Percentiles rank a stretch among this genome's conserved stretches.
phyloP scores from a whole-genome alignment of 2,113 vertebrate species.

The Gopherus evgoodei region DNA sequence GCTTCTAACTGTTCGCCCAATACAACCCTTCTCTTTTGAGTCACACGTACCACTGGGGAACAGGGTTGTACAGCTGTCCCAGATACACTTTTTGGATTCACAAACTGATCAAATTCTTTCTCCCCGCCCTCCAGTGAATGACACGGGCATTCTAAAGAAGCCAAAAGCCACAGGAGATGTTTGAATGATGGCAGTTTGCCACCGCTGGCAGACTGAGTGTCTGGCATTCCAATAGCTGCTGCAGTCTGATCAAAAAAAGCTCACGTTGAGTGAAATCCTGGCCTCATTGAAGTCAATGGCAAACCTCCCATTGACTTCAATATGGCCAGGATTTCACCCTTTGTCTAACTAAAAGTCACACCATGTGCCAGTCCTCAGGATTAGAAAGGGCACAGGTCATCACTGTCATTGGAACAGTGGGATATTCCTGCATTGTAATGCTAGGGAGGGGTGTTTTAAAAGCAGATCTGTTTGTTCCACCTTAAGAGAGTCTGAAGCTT shows the following conservation, averaged over 20 bases:
- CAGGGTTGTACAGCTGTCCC: background rate
- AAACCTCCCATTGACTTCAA: background rate
- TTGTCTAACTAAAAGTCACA: background rate
- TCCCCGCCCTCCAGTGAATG: background rate
- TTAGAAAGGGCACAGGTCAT: background rate
- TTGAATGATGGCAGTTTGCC: background rate
- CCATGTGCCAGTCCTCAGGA: background rate
- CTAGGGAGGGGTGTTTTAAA: background rate
- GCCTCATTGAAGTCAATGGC: background rate
- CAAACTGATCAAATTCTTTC: background rate
- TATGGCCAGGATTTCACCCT: background rate
- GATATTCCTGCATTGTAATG: background rate
- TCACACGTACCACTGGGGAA: background rate
- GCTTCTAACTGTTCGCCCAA: background rate
- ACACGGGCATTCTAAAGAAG: background rate
- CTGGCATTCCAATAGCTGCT: background rate
- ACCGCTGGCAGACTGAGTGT: background rate
- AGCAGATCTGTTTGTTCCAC: background rate
- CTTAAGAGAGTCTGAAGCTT: background rate
- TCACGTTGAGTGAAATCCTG: background rate
- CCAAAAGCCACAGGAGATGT: background rate
- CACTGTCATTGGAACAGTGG: background rate
- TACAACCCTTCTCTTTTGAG: background rate
- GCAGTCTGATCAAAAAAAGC: background rate
- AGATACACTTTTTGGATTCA: rapidly evolving